Base-by-base conservation (phyloP, 2,797 vertebrate genomes). In the Ciconia nigra region DNA sequence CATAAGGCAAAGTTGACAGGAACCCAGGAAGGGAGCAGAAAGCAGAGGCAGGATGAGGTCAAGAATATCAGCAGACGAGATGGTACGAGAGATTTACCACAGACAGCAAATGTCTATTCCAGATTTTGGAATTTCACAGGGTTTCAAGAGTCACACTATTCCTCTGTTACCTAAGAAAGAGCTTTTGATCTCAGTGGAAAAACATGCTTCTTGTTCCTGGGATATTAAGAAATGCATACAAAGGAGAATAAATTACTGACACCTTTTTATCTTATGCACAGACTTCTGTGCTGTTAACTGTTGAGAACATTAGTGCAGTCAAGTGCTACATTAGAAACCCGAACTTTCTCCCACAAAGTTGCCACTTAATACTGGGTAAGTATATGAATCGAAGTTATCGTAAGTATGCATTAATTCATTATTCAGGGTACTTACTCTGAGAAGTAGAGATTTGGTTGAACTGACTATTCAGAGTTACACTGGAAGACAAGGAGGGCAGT, bases 381-480 rank as follows among this genome's bases (percentile, higher is more conserved):
- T 31, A 33, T 24, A 61, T 76, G 24, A 65, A 66, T 22, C 20
- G 1, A 72, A 69, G 20, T 20, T 82, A 26, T 25, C 0, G 0
- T 35, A 58, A 55, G 11, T 5, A 44, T 22, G 24, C 13, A 28
- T 19, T 65, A 51, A 44, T 76, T 83, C 3, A 22, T 49, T 89
- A 83, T 42, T 66, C 82, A 84, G 46, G 11, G 19, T 22, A 10
- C 15, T 78, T 71, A 14, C 28, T 55, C 22, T 22, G 16, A 63
- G 28, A 92, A 35, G 29, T 8, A 91, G 35, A 70, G 55, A 58
- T 62, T 65, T 65, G 39, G 33, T 46, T 3, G 3, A 71, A 82
- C 22, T 29, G 65, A 37, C 25, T 7, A 0, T 22, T 82, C 41
- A 25, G 13, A 29, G 18, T n/a, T 47, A 33, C 7, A 8, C 3